These are phyloP conservation scores for Nasonovia ribisnigri DNA, from an alignment of 2,888 invertebrate species.

Conservation along the genomic window DNA sequence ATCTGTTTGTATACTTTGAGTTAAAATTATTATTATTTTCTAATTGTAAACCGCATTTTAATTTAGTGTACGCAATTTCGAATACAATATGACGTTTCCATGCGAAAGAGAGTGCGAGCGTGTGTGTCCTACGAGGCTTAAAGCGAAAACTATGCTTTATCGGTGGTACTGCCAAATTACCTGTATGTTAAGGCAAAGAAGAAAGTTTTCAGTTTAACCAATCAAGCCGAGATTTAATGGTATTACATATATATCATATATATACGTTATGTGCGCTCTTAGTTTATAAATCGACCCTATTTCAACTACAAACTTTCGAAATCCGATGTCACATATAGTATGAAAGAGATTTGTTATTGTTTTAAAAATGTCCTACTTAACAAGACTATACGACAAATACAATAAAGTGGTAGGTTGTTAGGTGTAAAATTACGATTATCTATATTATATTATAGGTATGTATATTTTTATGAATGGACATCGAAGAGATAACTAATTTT, in stretches of 20 bases:
- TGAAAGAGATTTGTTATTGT: neutral
- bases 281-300: constrained; percentile 2
- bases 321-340: neutral
- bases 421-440: neutral
- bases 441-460: neutral
- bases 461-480: neutral
- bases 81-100: neutral
- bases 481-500: neutral
- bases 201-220: constrained; percentile 18
- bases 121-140: neutral
- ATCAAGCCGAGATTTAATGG: neutral
- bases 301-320: neutral
- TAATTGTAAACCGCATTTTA: neutral
- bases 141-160: neutral
- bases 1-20: neutral
- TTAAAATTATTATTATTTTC: neutral
- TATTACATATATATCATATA: neutral
- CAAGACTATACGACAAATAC: neutral
- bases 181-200: neutral
- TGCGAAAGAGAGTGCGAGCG: neutral
- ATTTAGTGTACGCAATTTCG: neutral
- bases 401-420: neutral
- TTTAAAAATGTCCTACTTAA: neutral
- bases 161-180: neutral
- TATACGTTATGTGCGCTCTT: neutral